Percentiles rank a stretch among this genome's conserved stretches.
Conservation (phyloP, 2,113 vertebrate genomes). For the Danio rerio region GRCz12tu NC_133198.1:29183501-29184000, state of each 20-base stretch:
- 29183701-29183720: constrained; percentile 94
- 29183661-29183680: constrained; percentile 95
- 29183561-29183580: too few species aligned
- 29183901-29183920: constrained; percentile 90
- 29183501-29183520: too few species aligned
- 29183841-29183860: constrained; percentile 94
- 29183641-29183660: not conserved
- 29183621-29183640: too few species aligned
- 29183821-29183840: constrained; percentile 99
- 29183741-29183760: constrained; percentile 92
- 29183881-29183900: constrained; percentile 90
- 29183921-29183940: constrained; percentile 77
- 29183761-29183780: constrained; percentile 95
- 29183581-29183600: too few species aligned
- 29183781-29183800: constrained; percentile 95
- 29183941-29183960: constrained; percentile 67
- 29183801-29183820: constrained; percentile 97
- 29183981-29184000: constrained; percentile 74
- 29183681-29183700: constrained; percentile 91
- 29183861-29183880: constrained; percentile 95
- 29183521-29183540: too few species aligned
- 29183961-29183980: constrained; percentile 63
- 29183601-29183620: too few species aligned
- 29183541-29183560: too few species aligned
- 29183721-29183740: constrained; percentile 96